These are phyloP conservation scores for Rhyzopertha dominica DNA, from an alignment of 1,140 invertebrate species.

Conservation along the genomic window DNA sequence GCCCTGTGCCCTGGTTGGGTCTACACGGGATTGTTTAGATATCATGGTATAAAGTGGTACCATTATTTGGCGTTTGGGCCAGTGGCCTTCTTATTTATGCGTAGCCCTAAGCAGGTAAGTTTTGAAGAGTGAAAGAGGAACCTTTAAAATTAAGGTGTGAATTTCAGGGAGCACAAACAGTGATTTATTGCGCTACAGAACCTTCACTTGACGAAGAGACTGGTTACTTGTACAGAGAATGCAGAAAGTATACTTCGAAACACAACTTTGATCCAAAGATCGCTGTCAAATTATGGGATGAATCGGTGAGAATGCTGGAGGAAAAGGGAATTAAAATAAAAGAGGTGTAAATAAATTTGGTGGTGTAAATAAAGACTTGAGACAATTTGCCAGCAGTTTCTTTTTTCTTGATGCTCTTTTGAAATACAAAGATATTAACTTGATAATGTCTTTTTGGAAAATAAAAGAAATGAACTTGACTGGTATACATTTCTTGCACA, in stretches of 20 bases:
- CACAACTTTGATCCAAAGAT: constrained; percentile 56
- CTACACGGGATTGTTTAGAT: constrained; percentile 69
- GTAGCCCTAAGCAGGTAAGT: constrained; percentile 65
- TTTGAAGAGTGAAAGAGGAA: constrained; percentile 1
- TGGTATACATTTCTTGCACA: too few species aligned
- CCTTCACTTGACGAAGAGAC: constrained; percentile 56
- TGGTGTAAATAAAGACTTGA: not conserved
- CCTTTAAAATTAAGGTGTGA: constrained; percentile 2
- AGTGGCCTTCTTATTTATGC: constrained; percentile 63
- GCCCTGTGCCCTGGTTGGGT: constrained; percentile 81
- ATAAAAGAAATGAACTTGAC: not conserved
- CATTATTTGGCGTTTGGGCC: constrained; percentile 66
- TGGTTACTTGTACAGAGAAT: constrained; percentile 70
- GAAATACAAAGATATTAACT: not conserved
- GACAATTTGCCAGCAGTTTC: not conserved
- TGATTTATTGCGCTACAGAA: constrained; percentile 69
- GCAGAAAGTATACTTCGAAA: constrained; percentile 59
- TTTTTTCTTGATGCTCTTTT: not conserved
- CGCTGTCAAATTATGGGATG: constrained; percentile 64
- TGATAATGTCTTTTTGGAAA: not conserved
- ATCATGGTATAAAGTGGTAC: constrained; percentile 63
- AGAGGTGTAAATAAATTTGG: not conserved
- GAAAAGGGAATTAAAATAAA: constrained; percentile 14
- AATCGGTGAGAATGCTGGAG: constrained; percentile 54
- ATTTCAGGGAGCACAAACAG: constrained; percentile 65